Percentiles rank a stretch among this genome's conserved stretches.
Conservation (phyloP, 1,140 invertebrate genomes). For the Linepithema humile region DNA sequence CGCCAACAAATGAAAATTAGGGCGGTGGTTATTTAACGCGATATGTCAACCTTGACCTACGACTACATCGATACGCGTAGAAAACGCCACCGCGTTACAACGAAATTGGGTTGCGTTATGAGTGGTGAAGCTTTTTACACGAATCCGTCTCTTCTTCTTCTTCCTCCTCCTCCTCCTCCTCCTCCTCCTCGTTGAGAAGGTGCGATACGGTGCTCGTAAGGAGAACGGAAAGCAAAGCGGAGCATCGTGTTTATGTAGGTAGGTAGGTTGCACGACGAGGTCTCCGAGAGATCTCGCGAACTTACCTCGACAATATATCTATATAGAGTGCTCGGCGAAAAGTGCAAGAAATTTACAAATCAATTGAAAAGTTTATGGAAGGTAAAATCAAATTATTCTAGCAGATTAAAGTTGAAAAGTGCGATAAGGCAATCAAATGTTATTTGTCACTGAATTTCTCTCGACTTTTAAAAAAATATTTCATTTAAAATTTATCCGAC, state of each 20-base stretch:
- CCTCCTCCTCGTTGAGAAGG: constrained; percentile 59
- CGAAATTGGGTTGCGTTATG: constrained; percentile 71
- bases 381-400: not conserved
- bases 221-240: constrained; percentile 75
- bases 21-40: constrained; percentile 12
- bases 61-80: constrained; percentile 53
- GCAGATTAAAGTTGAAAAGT: not conserved
- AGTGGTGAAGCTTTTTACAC: constrained; percentile 61
- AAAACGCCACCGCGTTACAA: constrained; percentile 1
- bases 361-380: not conserved
- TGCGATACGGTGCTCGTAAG: constrained; percentile 71
- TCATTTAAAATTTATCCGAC: not conserved
- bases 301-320: constrained; percentile 13
- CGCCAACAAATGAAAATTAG: not conserved
- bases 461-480: not conserved
- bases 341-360: constrained; percentile 15
- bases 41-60: constrained; percentile 66
- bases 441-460: not conserved
- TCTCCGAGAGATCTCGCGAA: constrained; percentile 62
- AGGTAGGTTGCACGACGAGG: constrained; percentile 73
- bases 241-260: constrained; percentile 76
- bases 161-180: constrained; percentile 50
- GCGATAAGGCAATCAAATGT: not conserved
- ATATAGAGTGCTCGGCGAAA: not conserved
- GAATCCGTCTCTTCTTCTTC: not conserved